A percentile compares a stretch with the other conserved stretches of the same genome.
Conservation (phyloP, 1,140 invertebrate genomes). For the Mizuhopecten yessoensis region DNA sequence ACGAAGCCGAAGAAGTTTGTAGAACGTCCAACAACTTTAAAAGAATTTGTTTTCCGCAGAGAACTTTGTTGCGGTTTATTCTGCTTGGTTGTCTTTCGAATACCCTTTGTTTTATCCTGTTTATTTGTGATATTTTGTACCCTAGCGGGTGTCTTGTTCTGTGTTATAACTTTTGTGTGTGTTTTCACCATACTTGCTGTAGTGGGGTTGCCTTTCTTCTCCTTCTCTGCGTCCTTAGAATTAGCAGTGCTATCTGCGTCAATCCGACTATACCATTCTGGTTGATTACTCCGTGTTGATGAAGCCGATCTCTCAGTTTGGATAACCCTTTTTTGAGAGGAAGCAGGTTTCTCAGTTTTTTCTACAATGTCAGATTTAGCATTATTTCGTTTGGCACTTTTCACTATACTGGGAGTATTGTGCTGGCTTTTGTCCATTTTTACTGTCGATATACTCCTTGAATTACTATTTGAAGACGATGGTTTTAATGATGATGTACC, state of each 20-base stretch:
- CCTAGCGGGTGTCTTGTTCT: background rate
- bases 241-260: background rate
- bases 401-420: background rate
- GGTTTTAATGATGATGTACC: background rate
- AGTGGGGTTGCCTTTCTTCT: background rate
- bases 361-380: background rate
- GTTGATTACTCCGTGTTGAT: background rate
- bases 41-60: constrained; percentile 33
- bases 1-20: constrained; percentile 9
- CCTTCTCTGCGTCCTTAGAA: background rate
- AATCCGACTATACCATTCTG: background rate
- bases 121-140: background rate
- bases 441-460: background rate
- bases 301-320: background rate
- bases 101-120: background rate
- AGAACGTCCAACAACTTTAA: constrained; percentile 20
- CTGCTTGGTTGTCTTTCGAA: background rate
- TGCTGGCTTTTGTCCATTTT: no score
- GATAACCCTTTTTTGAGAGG: background rate
- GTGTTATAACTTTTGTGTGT: background rate
- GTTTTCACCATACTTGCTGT: constrained; percentile 9
- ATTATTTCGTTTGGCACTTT: background rate
- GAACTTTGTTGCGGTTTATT: background rate
- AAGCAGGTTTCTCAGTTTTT: background rate
- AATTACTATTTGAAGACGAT: background rate